Conservation (phyloP, 2,113 vertebrate species). For the Pyrgilauda ruficollis region DNA sequence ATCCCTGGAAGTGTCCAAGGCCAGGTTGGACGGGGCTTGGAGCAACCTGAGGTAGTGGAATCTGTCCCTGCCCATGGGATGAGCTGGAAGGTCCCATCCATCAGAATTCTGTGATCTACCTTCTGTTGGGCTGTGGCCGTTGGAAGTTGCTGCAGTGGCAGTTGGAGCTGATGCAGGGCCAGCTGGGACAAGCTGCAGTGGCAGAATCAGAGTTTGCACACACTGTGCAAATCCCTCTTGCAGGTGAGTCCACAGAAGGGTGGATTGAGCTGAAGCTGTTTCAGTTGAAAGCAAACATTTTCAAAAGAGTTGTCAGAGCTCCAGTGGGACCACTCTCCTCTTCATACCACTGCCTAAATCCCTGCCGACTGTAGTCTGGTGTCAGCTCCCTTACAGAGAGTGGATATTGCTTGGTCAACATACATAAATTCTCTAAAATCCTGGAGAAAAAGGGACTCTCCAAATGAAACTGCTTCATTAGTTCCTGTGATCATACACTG, state of each 20-base stretch:
- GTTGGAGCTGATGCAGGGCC: neutral
- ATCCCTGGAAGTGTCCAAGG: neutral
- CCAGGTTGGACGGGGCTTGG: rapidly evolving
- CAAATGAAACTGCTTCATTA: neutral
- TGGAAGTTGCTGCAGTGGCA: neutral
- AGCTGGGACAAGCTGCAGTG: neutral
- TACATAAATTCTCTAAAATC: neutral
- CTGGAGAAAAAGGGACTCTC: neutral
- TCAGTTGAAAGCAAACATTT: neutral
- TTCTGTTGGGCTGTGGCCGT: neutral
- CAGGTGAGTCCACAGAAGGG: neutral
- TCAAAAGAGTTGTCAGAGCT: neutral
- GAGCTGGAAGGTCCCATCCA: neutral
- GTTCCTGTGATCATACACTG: neutral
- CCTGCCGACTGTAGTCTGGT: neutral
- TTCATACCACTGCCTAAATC: neutral
- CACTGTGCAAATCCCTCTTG: neutral
- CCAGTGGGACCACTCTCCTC: neutral
- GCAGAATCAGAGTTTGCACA: neutral
- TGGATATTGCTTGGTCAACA: neutral
- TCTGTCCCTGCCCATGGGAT: neutral
- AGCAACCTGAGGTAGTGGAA: rapidly evolving
- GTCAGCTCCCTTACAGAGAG: neutral
- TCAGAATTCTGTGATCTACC: neutral
- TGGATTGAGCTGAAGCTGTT: neutral